Evolutionary conservation across 2,888 invertebrate genomes (phyloP).

Genomic region (Eupsilia transversa): DNA sequence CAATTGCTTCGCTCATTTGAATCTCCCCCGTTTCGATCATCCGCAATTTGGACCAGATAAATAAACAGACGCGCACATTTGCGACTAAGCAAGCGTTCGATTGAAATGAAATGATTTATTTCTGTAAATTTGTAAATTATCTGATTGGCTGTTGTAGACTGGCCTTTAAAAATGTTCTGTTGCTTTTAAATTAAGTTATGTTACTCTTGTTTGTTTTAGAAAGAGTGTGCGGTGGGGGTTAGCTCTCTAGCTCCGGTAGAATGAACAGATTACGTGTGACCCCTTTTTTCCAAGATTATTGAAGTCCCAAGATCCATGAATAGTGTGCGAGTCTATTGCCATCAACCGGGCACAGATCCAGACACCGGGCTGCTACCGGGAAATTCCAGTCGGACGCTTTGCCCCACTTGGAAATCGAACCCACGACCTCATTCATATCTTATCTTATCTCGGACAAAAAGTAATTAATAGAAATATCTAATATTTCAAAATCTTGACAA

Average conservation of each 20-base stretch:
- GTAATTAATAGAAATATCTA: too few species aligned
- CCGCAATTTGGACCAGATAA: constrained; percentile 31
- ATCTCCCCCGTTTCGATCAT: constrained; percentile 35
- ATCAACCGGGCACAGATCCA: neutral
- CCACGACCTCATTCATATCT: neutral
- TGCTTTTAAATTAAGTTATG: constrained; percentile 39
- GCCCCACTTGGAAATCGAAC: neutral
- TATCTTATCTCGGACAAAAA: neutral
- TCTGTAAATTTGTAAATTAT: too few species aligned
- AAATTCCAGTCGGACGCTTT: neutral
- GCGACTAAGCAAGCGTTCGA: constrained; percentile 40
- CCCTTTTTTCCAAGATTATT: too few species aligned
- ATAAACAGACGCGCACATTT: constrained; percentile 42
- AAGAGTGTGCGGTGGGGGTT: constrained; percentile 7
- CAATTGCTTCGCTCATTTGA: neutral
- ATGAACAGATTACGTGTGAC: neutral
- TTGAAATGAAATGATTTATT: too few species aligned
- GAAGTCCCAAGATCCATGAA: too few species aligned
- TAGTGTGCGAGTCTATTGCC: neutral
- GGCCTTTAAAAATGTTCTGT: constrained; percentile 40
- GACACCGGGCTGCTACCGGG: neutral
- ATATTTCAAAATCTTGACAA: neutral
- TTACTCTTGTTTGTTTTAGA: constrained; percentile 44
- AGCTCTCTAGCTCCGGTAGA: neutral
- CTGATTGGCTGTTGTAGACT: constrained; percentile 36